phyloP scores from a whole-genome alignment of 1,140 invertebrate genomes.

The Globodera rostochiensis region DNA sequence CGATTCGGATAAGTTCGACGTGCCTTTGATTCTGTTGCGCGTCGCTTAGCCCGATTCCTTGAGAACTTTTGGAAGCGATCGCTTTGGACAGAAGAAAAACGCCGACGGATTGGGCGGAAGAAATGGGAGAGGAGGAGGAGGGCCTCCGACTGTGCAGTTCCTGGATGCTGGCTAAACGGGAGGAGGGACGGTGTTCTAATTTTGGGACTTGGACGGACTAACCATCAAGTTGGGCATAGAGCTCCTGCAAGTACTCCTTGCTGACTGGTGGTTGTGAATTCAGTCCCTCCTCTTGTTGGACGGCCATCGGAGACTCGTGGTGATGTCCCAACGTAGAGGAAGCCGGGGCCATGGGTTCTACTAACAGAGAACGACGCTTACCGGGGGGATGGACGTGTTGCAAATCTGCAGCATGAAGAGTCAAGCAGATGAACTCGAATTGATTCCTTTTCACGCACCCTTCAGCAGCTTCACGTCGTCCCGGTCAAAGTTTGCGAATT shows the following conservation, averaged over 20 bases:
- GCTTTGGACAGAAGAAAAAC: background rate
- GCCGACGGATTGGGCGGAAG: conserved; percentile 22
- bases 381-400: background rate
- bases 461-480: conserved; percentile 13
- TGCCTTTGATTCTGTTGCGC: conserved; percentile 18
- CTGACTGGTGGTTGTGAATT: conserved; percentile 43
- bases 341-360: background rate
- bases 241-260: conserved; percentile 55
- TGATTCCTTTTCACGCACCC: background rate
- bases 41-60: conserved; percentile 9
- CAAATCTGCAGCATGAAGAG: too few species aligned
- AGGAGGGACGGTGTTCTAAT: background rate
- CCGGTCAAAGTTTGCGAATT: background rate
- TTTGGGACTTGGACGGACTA: background rate
- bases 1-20: conserved; percentile 47
- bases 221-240: conserved; percentile 51
- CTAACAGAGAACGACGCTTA: conserved; percentile 40
- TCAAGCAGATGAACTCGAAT: too few species aligned
- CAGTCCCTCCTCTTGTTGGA: conserved; percentile 10
- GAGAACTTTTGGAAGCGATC: background rate
- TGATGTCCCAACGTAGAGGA: conserved; percentile 6
- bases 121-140: conserved; percentile 11
- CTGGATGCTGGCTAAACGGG: conserved; percentile 43
- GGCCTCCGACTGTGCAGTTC: conserved; percentile 43
- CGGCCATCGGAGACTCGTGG: conserved; percentile 30